These are phyloP conservation scores for Villa cingulata DNA, from an alignment of 2,888 invertebrate genomes.

Conservation along the genomic window DNA sequence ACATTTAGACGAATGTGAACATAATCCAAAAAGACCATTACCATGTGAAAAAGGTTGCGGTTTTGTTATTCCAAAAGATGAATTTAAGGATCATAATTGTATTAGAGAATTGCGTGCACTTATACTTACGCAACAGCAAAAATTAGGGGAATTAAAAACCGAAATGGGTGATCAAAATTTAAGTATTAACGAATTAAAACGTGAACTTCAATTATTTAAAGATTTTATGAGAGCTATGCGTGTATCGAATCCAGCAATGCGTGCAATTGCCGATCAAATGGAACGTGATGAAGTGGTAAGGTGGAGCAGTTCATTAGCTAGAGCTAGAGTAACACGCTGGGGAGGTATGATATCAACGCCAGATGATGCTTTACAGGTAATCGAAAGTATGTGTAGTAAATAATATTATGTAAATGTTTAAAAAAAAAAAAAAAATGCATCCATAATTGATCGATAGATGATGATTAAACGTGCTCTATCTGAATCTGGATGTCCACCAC, in stretches of 20 bases:
- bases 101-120: slow-evolving; percentile 73
- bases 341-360: slow-evolving; percentile 98
- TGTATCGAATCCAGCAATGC: slow-evolving; percentile 80
- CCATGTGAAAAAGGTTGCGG: slow-evolving; percentile 91
- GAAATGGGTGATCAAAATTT: slow-evolving; percentile 76
- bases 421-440: neutral
- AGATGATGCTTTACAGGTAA: slow-evolving; percentile 80
- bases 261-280: slow-evolving; percentile 86
- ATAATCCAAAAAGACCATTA: slow-evolving; percentile 86
- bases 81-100: slow-evolving; percentile 87
- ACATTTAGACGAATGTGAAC: slow-evolving; percentile 84
- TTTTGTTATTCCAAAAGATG: slow-evolving; percentile 87
- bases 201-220: slow-evolving; percentile 77
- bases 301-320: slow-evolving; percentile 70
- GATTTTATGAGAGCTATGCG: slow-evolving; percentile 90
- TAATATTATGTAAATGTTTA: neutral
- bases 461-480: slow-evolving; percentile 87
- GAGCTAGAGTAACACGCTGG: slow-evolving; percentile 89
- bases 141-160: slow-evolving; percentile 72
- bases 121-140: slow-evolving; percentile 74
- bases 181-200: slow-evolving; percentile 76
- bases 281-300: slow-evolving; percentile 84
- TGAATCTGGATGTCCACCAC: slow-evolving; percentile 87
- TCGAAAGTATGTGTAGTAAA: too few relatives aligned
- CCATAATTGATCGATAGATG: slow-evolving; percentile 45